phyloP scores from a whole-genome alignment of 2,888 invertebrate species.

The Lepidocyrtinus sp. region DNA sequence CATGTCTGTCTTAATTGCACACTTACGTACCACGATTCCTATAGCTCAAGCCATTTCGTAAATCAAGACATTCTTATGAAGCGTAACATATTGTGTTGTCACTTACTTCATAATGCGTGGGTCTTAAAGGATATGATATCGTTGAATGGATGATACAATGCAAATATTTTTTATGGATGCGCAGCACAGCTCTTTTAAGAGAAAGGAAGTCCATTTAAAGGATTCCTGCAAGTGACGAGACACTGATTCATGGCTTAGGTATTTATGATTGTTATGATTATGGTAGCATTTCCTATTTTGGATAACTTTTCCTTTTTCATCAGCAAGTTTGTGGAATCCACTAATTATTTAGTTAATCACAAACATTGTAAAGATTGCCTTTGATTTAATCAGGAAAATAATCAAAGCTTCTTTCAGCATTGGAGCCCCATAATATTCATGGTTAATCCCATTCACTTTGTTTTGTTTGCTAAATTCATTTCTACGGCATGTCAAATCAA shows the following conservation, averaged over 20 bases:
- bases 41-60: not conserved
- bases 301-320: constrained; percentile 30
- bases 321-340: not conserved
- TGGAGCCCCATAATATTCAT: too few relatives aligned
- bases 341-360: not conserved
- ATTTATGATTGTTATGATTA: constrained; percentile 39
- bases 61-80: not conserved
- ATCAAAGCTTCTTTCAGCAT: too few relatives aligned
- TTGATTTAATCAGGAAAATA: constrained; percentile 7
- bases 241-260: not conserved
- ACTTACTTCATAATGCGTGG: not conserved
- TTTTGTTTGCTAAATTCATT: too few relatives aligned
- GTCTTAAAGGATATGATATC: not conserved
- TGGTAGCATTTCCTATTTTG: constrained; percentile 39
- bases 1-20: not conserved
- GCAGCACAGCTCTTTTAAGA: constrained; percentile 6
- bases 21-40: too few relatives aligned
- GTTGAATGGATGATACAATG: not conserved
- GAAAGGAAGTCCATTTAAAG: constrained; percentile 38
- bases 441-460: too few relatives aligned
- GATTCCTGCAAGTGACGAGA: constrained; percentile 27
- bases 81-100: constrained; percentile 10
- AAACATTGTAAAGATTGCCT: not conserved
- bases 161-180: constrained; percentile 8
- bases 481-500: too few relatives aligned